Evolutionary conservation across 2,113 vertebrate genomes (phyloP).

Genomic region (Lathamus discolor): DNA sequence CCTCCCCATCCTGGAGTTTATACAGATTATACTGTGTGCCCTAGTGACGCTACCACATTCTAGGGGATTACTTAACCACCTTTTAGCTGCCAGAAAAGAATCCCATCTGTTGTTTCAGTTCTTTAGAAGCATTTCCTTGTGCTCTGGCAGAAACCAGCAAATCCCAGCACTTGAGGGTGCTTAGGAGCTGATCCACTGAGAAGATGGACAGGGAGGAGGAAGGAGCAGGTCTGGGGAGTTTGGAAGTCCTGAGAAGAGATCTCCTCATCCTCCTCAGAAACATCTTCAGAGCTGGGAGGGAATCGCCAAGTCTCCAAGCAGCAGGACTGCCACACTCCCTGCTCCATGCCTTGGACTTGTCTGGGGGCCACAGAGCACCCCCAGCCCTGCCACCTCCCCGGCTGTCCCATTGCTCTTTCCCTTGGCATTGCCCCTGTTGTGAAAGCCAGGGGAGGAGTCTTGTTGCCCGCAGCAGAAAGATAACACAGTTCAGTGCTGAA

Average conservation of each 20-base stretch:
- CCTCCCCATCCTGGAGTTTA: not conserved
- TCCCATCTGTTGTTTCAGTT: not conserved
- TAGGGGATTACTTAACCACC: not conserved
- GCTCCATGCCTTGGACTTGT: not conserved
- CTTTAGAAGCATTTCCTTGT: not conserved
- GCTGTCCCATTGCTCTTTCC: not conserved
- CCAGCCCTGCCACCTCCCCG: not conserved
- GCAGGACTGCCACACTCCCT: not conserved
- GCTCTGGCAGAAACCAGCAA: not conserved
- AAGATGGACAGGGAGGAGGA: not conserved
- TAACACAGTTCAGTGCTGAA: not conserved
- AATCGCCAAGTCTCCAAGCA: not conserved
- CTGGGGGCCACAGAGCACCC: not conserved
- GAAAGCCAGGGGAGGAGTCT: not conserved
- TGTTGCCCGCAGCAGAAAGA: not conserved
- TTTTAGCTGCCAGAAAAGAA: slow-evolving; percentile 6
- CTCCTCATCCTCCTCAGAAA: not conserved
- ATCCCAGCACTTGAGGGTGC: not conserved
- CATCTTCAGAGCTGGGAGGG: not conserved
- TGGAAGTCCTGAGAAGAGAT: not conserved
- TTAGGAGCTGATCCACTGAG: not conserved
- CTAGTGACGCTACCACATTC: not conserved
- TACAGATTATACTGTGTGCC: not conserved
- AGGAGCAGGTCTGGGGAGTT: not conserved
- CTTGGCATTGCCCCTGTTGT: not conserved